A percentile compares a stretch with the other conserved stretches of the same genome.
phyloP scores from a whole-genome alignment of 2,888 invertebrate genomes.

The Eumerus sabulonum region DNA sequence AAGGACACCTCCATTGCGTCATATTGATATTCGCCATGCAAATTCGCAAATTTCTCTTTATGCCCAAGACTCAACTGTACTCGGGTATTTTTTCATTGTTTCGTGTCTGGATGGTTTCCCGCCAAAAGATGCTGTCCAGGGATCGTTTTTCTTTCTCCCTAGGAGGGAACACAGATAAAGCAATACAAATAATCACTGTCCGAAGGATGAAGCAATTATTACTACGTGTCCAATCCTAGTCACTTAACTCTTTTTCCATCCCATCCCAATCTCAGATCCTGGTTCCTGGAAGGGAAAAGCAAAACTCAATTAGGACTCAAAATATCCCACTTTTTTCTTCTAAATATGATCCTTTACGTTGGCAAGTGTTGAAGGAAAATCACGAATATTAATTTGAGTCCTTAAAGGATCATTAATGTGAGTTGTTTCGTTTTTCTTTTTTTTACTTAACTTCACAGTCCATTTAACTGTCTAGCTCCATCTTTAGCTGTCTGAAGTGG shows the following conservation, averaged over 20 bases:
- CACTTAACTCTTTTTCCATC: slow-evolving; percentile 34
- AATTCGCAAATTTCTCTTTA: background rate
- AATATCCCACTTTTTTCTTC: slow-evolving; percentile 9
- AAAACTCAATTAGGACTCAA: slow-evolving; percentile 20
- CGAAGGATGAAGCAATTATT: background rate
- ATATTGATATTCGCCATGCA: slow-evolving; percentile 19
- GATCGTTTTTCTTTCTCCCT: too few species aligned
- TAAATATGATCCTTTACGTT: too few species aligned
- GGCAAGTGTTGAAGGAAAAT: too few species aligned
- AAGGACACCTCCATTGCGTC: slow-evolving; percentile 25
- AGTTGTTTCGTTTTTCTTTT: too few species aligned
- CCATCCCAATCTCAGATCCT: slow-evolving; percentile 1
- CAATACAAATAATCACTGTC: too few species aligned
- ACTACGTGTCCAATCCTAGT: slow-evolving; percentile 15
- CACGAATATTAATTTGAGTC: slow-evolving; percentile 12
- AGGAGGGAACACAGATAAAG: too few species aligned
- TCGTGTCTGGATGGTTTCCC: too few species aligned
- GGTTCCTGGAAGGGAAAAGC: background rate
- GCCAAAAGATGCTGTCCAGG: too few species aligned
- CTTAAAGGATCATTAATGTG: slow-evolving; percentile 36
- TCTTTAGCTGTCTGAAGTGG: slow-evolving; percentile 26
- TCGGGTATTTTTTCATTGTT: too few species aligned
- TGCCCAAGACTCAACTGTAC: too few species aligned
- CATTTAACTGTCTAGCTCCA: slow-evolving; percentile 12
- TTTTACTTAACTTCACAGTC: slow-evolving; percentile 9